Evolutionary conservation across 2,797 vertebrate species (phyloP).

Genomic region (Borostomias antarcticus): DNA sequence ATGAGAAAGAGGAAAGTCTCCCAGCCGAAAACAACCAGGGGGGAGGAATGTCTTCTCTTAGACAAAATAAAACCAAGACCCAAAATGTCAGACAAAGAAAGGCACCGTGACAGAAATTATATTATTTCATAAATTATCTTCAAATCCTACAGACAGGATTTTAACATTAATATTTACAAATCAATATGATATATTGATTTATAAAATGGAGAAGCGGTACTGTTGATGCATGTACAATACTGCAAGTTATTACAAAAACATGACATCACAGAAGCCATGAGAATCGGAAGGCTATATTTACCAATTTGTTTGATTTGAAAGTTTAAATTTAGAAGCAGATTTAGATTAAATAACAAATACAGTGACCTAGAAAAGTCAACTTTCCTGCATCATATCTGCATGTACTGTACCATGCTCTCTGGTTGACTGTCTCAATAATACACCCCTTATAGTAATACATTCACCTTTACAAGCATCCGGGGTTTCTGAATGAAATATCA

Average conservation of each 20-base stretch:
- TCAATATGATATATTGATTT: not conserved
- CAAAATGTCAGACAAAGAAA: not conserved
- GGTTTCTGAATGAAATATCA: constrained; percentile 16
- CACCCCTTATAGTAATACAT: constrained; percentile 25
- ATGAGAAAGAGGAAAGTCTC: constrained; percentile 61
- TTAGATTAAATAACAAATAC: constrained; percentile 76
- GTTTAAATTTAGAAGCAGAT: constrained; percentile 77
- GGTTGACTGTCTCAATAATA: constrained; percentile 38
- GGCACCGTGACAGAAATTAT: not conserved
- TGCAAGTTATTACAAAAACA: constrained; percentile 48
- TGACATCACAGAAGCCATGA: constrained; percentile 68
- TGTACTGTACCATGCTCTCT: constrained; percentile 35
- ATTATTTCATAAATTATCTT: not conserved
- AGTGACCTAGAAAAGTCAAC: constrained; percentile 66
- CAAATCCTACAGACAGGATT: no score
- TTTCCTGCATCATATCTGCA: constrained; percentile 46
- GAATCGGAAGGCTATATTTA: constrained; percentile 68
- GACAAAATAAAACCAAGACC: constrained; percentile 13
- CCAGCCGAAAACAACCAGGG: constrained; percentile 52
- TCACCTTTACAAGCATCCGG: not conserved
- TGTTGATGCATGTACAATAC: constrained; percentile 14
- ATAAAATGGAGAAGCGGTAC: not conserved
- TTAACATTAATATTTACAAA: not conserved
- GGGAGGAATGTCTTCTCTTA: constrained; percentile 29
- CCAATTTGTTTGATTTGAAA: constrained; percentile 77